phyloP scores from a whole-genome alignment of 2,113 vertebrate species.

The Hassar affinis region DNA sequence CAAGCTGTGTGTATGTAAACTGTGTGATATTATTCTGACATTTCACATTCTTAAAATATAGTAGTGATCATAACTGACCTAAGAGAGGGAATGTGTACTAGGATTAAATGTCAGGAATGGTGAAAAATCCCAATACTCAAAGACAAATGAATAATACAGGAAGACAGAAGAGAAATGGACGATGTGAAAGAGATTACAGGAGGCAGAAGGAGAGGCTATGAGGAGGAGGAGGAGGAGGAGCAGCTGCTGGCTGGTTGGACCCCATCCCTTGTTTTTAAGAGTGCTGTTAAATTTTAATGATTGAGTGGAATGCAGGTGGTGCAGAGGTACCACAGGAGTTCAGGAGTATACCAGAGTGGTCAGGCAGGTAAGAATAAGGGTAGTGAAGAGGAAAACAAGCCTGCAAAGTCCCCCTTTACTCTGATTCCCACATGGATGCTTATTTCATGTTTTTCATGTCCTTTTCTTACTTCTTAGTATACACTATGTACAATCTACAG shows the following conservation, averaged over 20 bases:
- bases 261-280: conserved; percentile 23
- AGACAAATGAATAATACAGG: not conserved
- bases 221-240: not conserved
- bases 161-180: not conserved
- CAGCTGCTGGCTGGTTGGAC: conserved; percentile 5
- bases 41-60: no score
- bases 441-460: no score
- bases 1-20: no score
- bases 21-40: no score
- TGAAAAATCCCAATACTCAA: not conserved
- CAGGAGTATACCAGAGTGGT: conserved; percentile 7
- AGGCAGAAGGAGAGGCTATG: not conserved
- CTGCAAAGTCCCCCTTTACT: conserved; percentile 26
- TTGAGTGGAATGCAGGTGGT: conserved; percentile 13
- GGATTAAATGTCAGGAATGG: no score
- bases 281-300: conserved; percentile 41
- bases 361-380: not conserved
- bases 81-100: no score
- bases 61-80: no score
- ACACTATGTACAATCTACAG: not conserved
- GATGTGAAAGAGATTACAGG: not conserved
- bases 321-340: no score
- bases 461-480: not conserved
- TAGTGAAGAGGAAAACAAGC: not conserved
- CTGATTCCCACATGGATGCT: not conserved